Conservation (phyloP, 2,113 vertebrate genomes). For the Alosa alosa region DNA sequence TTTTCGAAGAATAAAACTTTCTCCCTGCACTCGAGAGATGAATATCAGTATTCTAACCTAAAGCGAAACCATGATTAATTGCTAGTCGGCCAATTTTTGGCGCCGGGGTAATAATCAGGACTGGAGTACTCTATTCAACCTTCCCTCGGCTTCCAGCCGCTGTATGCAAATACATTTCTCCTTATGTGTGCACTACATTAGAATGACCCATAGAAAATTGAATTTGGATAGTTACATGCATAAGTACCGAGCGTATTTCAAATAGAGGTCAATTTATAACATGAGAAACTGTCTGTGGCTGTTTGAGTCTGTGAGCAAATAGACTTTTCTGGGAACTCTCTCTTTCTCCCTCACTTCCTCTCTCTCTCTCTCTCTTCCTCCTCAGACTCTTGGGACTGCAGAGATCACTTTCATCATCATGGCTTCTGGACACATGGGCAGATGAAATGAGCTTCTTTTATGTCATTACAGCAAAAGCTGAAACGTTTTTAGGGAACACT, state of each 20-base stretch:
- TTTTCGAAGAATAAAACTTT: conserved; percentile 59
- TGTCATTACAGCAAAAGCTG: conserved; percentile 51
- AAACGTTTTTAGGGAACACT: conserved; percentile 56
- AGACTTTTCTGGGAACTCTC: conserved; percentile 42
- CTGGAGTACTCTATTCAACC: conserved; percentile 59
- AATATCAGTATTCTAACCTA: conserved; percentile 71
- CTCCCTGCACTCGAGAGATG: conserved; percentile 56
- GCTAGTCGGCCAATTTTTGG: conserved; percentile 57
- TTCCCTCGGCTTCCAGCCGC: conserved; percentile 46
- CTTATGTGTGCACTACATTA: conserved; percentile 61
- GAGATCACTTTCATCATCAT: conserved; percentile 60
- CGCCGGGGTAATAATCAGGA: conserved; percentile 60
- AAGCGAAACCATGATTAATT: conserved; percentile 73
- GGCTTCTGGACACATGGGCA: conserved; percentile 48
- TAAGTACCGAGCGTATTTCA: conserved; percentile 58
- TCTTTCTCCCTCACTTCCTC: conserved; percentile 1
- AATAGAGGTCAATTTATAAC: conserved; percentile 61
- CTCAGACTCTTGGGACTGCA: conserved; percentile 30
- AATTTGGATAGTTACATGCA: conserved; percentile 66
- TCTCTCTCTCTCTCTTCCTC: background rate
- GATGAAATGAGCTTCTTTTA: conserved; percentile 54
- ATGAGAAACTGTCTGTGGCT: conserved; percentile 41
- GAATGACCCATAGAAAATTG: conserved; percentile 67
- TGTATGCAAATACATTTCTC: conserved; percentile 57
- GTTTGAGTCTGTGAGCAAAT: conserved; percentile 60